Evolutionary conservation across 30 jellyfish, hydroid and myxozoan species (phyloP).

Genomic region (Aurelia sp.): DNA sequence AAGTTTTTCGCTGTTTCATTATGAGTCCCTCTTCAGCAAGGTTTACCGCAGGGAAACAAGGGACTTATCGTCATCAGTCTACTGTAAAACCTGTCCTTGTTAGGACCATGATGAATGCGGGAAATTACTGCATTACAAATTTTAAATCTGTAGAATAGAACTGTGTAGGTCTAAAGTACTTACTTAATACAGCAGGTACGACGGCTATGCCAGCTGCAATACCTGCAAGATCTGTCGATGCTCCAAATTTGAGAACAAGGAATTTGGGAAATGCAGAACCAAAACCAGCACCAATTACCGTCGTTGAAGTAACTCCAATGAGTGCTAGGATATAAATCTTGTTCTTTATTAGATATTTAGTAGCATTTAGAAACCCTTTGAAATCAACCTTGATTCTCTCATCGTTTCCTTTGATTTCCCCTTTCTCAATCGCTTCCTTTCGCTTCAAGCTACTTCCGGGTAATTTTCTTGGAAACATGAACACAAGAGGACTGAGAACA

Average conservation of each 20-base stretch:
- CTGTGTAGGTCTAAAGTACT: not conserved
- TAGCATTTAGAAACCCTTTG: constrained; percentile 51
- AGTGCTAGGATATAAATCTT: constrained; percentile 51
- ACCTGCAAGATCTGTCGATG: constrained; percentile 47
- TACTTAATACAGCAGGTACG: constrained; percentile 38
- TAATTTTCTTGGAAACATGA: constrained; percentile 63
- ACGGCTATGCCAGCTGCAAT: constrained; percentile 44
- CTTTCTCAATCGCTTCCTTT: constrained; percentile 65
- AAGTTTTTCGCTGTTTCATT: too few species aligned
- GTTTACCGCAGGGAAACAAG: too few species aligned
- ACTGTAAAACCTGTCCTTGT: too few species aligned
- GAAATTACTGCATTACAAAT: too few species aligned
- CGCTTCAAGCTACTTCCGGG: constrained; percentile 30
- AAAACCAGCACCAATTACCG: constrained; percentile 61
- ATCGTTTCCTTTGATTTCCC: constrained; percentile 46
- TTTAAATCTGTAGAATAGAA: too few species aligned
- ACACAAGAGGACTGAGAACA: constrained; percentile 14
- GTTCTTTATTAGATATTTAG: constrained; percentile 47
- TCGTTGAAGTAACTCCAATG: constrained; percentile 44
- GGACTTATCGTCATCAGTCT: too few species aligned
- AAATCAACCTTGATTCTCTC: constrained; percentile 4
- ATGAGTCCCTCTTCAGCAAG: too few species aligned
- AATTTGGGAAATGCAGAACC: constrained; percentile 69
- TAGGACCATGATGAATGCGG: too few species aligned
- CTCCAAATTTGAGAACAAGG: constrained; percentile 67